Evolutionary conservation across 2,888 invertebrate genomes (phyloP).

Genomic region (Erynnis tages): DNA sequence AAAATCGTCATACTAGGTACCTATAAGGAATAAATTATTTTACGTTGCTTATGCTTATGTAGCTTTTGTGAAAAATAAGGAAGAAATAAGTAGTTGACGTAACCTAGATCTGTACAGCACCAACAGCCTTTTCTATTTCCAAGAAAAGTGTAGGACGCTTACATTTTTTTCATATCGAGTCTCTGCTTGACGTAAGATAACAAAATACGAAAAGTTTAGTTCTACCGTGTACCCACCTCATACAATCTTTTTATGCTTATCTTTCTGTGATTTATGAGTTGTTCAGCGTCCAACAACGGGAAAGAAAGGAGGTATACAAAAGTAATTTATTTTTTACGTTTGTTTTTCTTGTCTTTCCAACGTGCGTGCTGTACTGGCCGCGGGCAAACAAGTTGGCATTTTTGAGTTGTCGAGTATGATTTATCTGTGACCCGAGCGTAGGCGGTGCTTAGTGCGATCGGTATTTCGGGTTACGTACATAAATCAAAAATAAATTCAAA

Average conservation of each 20-base stretch:
- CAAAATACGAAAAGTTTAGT: conserved; percentile 78
- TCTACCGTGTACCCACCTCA: conserved; percentile 78
- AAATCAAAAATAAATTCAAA: conserved; percentile 57
- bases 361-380: conserved; percentile 76
- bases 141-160: conserved; percentile 61
- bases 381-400: conserved; percentile 77
- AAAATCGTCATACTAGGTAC: too few species aligned
- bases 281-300: conserved; percentile 79
- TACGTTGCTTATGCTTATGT: too few species aligned
- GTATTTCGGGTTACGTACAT: conserved; percentile 71
- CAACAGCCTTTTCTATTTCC: conserved; percentile 50
- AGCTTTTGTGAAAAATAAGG: background rate
- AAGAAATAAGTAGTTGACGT: background rate
- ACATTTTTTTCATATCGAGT: conserved; percentile 55
- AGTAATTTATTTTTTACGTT: conserved; percentile 80
- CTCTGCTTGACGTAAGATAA: conserved; percentile 71
- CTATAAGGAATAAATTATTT: too few species aligned
- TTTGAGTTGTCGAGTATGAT: conserved; percentile 81
- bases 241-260: conserved; percentile 82
- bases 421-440: conserved; percentile 68
- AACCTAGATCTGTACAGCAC: conserved; percentile 7
- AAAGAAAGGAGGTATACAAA: conserved; percentile 80
- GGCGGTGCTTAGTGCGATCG: conserved; percentile 78
- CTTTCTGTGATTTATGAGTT: conserved; percentile 79
- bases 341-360: conserved; percentile 78